Evolutionary conservation across 2,888 invertebrate species (phyloP).

Genomic region (Deroplatys truncata): DNA sequence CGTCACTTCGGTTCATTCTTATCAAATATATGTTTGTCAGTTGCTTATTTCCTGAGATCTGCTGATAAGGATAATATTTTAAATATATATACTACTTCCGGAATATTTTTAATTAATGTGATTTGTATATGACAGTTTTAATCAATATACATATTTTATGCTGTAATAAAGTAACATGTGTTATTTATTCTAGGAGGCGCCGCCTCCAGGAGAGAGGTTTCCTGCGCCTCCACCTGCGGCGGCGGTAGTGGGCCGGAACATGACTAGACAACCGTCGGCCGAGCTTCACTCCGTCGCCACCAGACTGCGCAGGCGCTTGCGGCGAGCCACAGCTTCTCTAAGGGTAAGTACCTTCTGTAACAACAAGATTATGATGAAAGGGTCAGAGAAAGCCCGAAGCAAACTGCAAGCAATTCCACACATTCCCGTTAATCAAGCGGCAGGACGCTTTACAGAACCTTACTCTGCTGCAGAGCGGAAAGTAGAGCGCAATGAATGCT

Average conservation of each 20-base stretch:
- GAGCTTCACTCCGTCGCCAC: constrained; percentile 13
- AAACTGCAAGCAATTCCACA: background rate
- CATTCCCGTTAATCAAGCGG: background rate
- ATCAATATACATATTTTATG: too few relatives aligned
- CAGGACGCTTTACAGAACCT: background rate
- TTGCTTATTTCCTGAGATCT: too few relatives aligned
- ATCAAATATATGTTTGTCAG: too few relatives aligned
- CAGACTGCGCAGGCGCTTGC: constrained; percentile 13
- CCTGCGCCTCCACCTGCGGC: background rate
- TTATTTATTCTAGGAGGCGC: background rate
- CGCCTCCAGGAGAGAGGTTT: background rate
- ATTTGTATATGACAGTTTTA: too few relatives aligned
- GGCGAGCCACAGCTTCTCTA: constrained; percentile 12
- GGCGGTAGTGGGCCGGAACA: background rate
- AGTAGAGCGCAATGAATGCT: too few relatives aligned
- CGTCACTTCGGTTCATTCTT: too few relatives aligned
- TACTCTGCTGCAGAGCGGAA: background rate
- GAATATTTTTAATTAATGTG: too few relatives aligned
- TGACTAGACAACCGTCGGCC: background rate
- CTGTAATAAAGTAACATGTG: too few relatives aligned
- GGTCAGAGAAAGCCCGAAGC: background rate
- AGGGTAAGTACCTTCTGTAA: constrained; percentile 11
- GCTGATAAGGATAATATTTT: too few relatives aligned
- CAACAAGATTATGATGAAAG: background rate
- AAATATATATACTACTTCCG: too few relatives aligned